Evolutionary conservation across 2,888 invertebrate species (phyloP).

Genomic region (Sesamia inferens): DNA sequence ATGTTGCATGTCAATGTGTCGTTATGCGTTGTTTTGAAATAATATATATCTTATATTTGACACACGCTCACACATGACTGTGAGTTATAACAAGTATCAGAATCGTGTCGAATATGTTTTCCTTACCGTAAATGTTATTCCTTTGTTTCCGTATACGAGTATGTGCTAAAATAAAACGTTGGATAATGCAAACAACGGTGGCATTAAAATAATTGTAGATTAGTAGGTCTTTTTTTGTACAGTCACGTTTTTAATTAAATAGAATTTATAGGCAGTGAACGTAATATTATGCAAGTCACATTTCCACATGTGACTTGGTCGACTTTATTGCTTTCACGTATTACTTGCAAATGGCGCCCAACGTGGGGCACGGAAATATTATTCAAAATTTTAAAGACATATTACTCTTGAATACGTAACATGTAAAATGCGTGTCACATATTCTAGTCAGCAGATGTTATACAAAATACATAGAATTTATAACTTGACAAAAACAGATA

Average conservation of each 20-base stretch:
- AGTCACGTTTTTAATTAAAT: conserved; percentile 85
- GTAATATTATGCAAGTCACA: conserved; percentile 76
- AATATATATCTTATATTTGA: conserved; percentile 60
- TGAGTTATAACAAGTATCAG: conserved; percentile 44
- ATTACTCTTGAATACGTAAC: conserved; percentile 51
- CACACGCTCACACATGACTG: conserved; percentile 42
- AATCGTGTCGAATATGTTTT: conserved; percentile 39
- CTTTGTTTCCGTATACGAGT: conserved; percentile 21
- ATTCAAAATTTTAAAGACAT: conserved; percentile 51
- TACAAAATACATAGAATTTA: conserved; percentile 64
- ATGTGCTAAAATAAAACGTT: conserved; percentile 39
- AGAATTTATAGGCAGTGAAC: conserved; percentile 74
- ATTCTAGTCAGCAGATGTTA: conserved; percentile 58
- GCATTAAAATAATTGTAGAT: conserved; percentile 59
- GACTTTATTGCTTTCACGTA: conserved; percentile 71
- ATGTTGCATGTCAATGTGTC: conserved; percentile 72
- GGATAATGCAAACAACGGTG: conserved; percentile 44
- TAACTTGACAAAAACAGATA: conserved; percentile 68
- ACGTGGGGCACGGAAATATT: conserved; percentile 58
- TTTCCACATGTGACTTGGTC: conserved; percentile 73
- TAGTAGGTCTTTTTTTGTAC: conserved; percentile 67
- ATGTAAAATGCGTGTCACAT: conserved; percentile 48
- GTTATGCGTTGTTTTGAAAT: conserved; percentile 70
- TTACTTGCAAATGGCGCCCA: conserved; percentile 72
- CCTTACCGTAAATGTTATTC: conserved; percentile 16